Conservation (phyloP, 2,888 invertebrate genomes). For the Eilema sororculum region DNA sequence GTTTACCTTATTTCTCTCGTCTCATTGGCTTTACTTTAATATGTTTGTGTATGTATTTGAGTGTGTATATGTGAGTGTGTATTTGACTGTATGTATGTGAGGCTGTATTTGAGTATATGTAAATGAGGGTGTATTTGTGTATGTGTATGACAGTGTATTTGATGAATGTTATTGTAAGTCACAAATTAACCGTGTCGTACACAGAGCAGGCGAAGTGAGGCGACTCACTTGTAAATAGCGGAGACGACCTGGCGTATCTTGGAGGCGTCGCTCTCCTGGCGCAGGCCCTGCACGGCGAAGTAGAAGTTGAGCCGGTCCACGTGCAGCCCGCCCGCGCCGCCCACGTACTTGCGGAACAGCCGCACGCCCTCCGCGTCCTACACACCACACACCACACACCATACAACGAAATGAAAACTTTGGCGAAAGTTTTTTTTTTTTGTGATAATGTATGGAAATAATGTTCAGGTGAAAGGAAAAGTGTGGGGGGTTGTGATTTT, state of each 20-base stretch:
- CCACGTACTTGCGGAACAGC: constrained; percentile 94
- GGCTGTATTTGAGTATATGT: neutral
- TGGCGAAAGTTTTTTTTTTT: too few species aligned
- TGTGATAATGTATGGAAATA: too few species aligned
- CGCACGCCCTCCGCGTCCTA: constrained; percentile 95
- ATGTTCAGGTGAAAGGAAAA: too few species aligned
- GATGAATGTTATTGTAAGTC: neutral
- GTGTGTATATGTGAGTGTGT: neutral
- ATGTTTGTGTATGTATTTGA: neutral
- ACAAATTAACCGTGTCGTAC: too few species aligned
- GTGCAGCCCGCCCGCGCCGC: constrained; percentile 92
- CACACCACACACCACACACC: neutral
- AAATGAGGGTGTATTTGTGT: neutral
- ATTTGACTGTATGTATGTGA: neutral
- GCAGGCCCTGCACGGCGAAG: constrained; percentile 96
- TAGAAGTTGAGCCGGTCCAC: constrained; percentile 95
- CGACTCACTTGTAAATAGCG: constrained; percentile 91
- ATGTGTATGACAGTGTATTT: neutral
- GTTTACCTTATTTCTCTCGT: too few species aligned
- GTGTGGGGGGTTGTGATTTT: too few species aligned
- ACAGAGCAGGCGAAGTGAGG: neutral
- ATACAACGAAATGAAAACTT: too few species aligned
- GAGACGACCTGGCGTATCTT: constrained; percentile 93
- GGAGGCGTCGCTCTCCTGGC: constrained; percentile 88
- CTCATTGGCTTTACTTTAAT: neutral